Evolutionary conservation across 2,113 vertebrate species (phyloP).

Genomic region (Dissostichus mawsoni): DNA sequence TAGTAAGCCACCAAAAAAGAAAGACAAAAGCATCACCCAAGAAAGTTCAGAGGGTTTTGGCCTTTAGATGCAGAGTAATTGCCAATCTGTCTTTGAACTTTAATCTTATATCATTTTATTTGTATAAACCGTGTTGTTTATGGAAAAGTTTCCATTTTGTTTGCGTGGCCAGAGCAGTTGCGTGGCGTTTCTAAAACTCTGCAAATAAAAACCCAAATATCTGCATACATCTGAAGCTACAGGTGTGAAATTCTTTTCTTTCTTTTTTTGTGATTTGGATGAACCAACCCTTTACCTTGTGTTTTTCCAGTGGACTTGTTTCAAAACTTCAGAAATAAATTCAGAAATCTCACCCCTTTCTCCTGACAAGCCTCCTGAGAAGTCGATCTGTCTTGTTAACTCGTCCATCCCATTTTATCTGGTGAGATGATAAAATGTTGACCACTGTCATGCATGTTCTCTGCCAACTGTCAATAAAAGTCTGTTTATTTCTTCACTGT

Average conservation of each 20-base stretch:
- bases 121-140: background rate
- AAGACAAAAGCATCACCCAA: conserved; percentile 57
- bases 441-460: conserved; percentile 15
- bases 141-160: background rate
- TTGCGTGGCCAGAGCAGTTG: background rate
- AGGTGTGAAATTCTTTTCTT: background rate
- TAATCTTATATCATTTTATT: background rate
- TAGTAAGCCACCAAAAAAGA: conserved; percentile 40
- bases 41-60: background rate
- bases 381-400: conserved; percentile 77
- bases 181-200: background rate
- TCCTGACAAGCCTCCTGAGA: conserved; percentile 72
- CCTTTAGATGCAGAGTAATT: background rate
- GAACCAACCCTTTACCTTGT: background rate
- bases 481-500: conserved; percentile 15
- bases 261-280: background rate
- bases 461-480: background rate
- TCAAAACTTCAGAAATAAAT: conserved; percentile 17
- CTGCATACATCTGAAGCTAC: background rate
- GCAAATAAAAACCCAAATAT: background rate
- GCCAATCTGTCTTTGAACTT: background rate
- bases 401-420: conserved; percentile 85
- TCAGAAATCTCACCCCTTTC: conserved; percentile 78
- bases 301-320: background rate
- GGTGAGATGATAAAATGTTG: conserved; percentile 57